phyloP scores from a whole-genome alignment of 1,140 invertebrate genomes.

The Papilio xuthus region DNA sequence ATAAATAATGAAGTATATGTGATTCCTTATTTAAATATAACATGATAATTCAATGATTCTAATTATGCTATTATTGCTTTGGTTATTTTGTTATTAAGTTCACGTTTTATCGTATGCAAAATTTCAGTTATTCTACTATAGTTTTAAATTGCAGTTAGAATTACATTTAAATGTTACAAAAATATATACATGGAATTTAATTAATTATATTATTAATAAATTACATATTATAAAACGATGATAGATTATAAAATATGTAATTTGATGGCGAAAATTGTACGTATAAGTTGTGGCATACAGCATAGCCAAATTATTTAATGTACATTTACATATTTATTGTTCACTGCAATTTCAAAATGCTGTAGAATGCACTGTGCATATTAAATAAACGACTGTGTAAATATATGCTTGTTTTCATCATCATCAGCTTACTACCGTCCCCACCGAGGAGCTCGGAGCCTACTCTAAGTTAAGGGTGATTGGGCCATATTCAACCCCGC shows the following conservation, averaged over 20 bases:
- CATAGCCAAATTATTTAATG: not conserved
- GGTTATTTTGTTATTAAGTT: not conserved
- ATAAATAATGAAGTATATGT: not conserved
- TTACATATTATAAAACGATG: not conserved
- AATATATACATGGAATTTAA: not conserved
- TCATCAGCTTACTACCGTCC: too few relatives aligned
- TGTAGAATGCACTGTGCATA: conserved; percentile 7
- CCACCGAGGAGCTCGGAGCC: too few relatives aligned
- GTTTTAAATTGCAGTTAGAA: conserved; percentile 1
- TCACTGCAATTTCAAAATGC: not conserved
- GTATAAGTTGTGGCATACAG: not conserved
- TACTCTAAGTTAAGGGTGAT: too few relatives aligned
- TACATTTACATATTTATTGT: not conserved
- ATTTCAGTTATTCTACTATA: not conserved
- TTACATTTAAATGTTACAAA: not conserved
- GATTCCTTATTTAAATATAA: not conserved
- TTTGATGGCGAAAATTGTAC: not conserved
- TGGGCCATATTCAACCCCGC: too few relatives aligned
- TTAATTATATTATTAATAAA: not conserved
- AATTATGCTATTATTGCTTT: not conserved
- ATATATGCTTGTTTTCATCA: conserved; percentile 1
- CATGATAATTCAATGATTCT: not conserved
- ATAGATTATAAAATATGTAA: not conserved
- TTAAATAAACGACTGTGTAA: conserved; percentile 14
- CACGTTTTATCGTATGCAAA: not conserved